These are phyloP conservation scores for Circaetus cinerascens DNA, from an alignment of 2,113 vertebrate genomes.

Conservation along the genomic window DNA sequence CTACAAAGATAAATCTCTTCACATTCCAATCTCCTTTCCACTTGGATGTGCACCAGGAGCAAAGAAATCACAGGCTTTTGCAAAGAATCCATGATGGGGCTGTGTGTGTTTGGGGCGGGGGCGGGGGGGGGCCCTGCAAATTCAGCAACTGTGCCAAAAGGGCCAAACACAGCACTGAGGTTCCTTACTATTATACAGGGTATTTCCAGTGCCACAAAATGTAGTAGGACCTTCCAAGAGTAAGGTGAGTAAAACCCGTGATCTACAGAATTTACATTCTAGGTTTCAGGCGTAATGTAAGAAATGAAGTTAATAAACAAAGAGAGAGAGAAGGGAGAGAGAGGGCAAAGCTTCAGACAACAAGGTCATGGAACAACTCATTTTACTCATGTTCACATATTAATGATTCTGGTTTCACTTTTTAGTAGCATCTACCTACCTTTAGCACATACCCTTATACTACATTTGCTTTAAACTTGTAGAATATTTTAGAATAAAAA, in stretches of 20 bases:
- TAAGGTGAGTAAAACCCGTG: not conserved
- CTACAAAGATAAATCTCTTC: not conserved
- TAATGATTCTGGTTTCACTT: not conserved
- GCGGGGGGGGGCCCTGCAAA: not conserved
- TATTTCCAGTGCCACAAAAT: not conserved
- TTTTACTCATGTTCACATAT: not conserved
- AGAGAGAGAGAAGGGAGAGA: not conserved
- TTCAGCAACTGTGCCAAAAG: not conserved
- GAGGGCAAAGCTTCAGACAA: not conserved
- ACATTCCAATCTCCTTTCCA: not conserved
- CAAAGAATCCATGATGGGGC: not conserved
- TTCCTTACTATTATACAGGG: not conserved
- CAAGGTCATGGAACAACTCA: not conserved
- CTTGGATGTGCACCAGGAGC: not conserved
- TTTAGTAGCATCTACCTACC: not conserved
- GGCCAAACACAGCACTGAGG: not conserved
- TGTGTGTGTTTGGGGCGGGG: fast-evolving
- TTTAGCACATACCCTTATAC: not conserved
- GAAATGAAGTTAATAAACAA: not conserved
- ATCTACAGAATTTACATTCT: not conserved
- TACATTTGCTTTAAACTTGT: not conserved
- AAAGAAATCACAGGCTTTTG: not conserved
- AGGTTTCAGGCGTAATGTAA: not conserved
- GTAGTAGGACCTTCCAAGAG: not conserved
- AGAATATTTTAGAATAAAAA: not conserved